Evolutionary conservation across 2,113 vertebrate genomes (phyloP), one percentile per base, ranked within the genome.

Genomic region (Larimichthys crocea): DNA sequence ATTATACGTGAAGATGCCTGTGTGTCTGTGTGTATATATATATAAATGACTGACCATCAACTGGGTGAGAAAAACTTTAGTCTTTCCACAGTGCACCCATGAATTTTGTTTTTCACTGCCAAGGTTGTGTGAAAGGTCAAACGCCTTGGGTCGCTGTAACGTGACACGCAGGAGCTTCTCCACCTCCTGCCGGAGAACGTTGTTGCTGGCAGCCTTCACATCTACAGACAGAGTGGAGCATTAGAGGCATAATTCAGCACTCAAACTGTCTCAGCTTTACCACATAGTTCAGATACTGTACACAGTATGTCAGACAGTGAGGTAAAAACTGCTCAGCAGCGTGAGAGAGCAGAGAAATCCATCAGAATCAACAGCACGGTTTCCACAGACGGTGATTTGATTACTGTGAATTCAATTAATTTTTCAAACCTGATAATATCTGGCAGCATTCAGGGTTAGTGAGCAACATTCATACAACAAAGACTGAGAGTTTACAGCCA

Each of bases 61-160:
- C 48, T 95, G 94, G 0, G 96, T 97, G 92, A 99, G 93, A 89
- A 99, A 99, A 22, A 98, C 95, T 95, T 99, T 99, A 62, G 97
- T 98, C 83, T 87, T 96, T 60, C 98, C 98, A 15, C 97, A 97
- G 77, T 95, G 97, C 70, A 96, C 92, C 20, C 94, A 79, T 2
- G 76, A n/a, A 11, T 26, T 88, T 22, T 1, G 75, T 22, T 87
- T 79, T 67, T 77, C 78, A 48, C 75, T 79, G 75, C 88, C 86
- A 2, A 40, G 14, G 4, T 59, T 74, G 63, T 74, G 40, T 19
- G 76, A 79, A 17, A 84, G 8, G 12, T 3, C 75, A 52, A 76
- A 49, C 64, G 20, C 8, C 42, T 42, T 20, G 53, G 89, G 68
- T 22, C 73, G 35, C 35, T 46, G 72, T 8, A 95, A 83, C 53